Evolutionary conservation across 92 coral and sea anemone species (phyloP).

Genomic region (Plumapathes pennacea): DNA sequence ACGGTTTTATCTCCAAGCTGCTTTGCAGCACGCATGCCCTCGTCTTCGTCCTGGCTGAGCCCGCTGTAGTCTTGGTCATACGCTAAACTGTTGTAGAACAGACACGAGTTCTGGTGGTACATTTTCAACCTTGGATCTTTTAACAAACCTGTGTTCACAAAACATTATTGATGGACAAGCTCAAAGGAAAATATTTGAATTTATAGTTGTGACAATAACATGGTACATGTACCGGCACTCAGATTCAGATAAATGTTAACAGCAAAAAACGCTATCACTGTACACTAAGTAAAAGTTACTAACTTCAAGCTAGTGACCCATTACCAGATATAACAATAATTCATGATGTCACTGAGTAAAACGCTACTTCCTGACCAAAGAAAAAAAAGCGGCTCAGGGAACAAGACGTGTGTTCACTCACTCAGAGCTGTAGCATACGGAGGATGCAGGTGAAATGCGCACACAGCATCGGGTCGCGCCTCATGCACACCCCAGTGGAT

Average conservation of each 20-base stretch:
- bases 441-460: constrained; percentile 83
- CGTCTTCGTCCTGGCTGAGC: constrained; percentile 41
- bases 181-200: too few relatives aligned
- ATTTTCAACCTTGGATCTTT: constrained; percentile 52
- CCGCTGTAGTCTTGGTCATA: constrained; percentile 69
- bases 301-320: too few relatives aligned
- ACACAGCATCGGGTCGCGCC: constrained; percentile 66
- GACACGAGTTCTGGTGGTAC: constrained; percentile 49
- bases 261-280: too few relatives aligned
- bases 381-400: too few relatives aligned
- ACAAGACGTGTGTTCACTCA: constrained; percentile 17
- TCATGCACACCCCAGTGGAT: constrained; percentile 73
- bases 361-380: too few relatives aligned
- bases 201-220: too few relatives aligned
- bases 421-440: constrained; percentile 84
- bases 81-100: constrained; percentile 52
- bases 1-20: constrained; percentile 57
- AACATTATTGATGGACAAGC: too few relatives aligned
- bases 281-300: too few relatives aligned
- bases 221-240: too few relatives aligned
- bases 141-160: constrained; percentile 49
- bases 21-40: constrained; percentile 55
- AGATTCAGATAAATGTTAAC: too few relatives aligned
- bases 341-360: too few relatives aligned
- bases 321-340: too few relatives aligned